phyloP scores from a whole-genome alignment of 2,888 invertebrate species.

The Hydrotaea cyrtoneurina region DNA sequence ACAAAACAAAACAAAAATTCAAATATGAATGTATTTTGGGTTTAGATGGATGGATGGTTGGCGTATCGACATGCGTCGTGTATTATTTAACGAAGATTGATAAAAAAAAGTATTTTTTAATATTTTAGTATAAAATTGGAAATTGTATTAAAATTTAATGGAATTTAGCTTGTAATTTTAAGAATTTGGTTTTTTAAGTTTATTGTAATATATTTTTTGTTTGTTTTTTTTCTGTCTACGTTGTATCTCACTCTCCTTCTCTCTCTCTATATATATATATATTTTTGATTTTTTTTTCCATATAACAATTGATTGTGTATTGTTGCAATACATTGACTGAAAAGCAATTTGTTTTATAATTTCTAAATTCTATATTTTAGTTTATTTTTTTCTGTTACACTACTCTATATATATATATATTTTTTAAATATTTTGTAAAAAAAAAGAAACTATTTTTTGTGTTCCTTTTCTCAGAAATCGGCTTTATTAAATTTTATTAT shows the following conservation, averaged over 20 bases:
- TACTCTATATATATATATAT: constrained; percentile 18
- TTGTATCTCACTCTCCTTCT: not conserved
- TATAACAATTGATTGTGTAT: constrained; percentile 35
- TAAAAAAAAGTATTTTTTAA: constrained; percentile 29
- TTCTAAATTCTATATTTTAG: constrained; percentile 28
- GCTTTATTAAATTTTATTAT: constrained; percentile 30
- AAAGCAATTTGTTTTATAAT: constrained; percentile 39
- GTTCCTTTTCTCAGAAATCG: constrained; percentile 33
- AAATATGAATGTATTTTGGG: constrained; percentile 18
- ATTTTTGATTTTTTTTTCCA: constrained; percentile 1
- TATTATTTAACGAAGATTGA: constrained; percentile 30
- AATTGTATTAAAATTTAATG: constrained; percentile 14
- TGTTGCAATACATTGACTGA: constrained; percentile 48
- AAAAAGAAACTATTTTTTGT: constrained; percentile 40
- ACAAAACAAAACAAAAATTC: not conserved
- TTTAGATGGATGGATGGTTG: not conserved
- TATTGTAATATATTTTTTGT: constrained; percentile 26
- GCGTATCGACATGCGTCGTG: not conserved
- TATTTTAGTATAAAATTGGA: constrained; percentile 19
- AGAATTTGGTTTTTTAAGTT: not conserved
- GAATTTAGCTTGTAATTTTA: constrained; percentile 16
- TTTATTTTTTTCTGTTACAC: constrained; percentile 19
- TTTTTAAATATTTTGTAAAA: constrained; percentile 25
- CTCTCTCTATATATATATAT: not conserved
- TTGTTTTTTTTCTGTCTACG: too few relatives aligned